These are phyloP conservation scores for Brachyptera putata DNA, from an alignment of 2,888 invertebrate genomes.

Conservation along the genomic window DNA sequence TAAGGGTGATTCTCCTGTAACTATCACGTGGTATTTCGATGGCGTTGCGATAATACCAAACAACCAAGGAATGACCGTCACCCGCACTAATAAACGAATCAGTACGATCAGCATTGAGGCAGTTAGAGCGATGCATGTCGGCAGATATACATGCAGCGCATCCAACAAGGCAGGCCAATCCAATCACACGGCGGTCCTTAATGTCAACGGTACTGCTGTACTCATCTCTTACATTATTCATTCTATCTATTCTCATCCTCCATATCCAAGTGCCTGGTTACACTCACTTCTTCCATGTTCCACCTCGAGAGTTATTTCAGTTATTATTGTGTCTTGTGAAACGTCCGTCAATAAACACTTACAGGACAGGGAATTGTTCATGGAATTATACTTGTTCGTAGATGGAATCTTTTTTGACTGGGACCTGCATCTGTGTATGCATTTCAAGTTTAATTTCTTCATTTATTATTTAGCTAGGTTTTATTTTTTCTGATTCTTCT, in stretches of 20 bases:
- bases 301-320: not conserved
- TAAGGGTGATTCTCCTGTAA: conserved; percentile 67
- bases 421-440: too few species aligned
- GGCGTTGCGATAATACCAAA: conserved; percentile 51
- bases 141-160: conserved; percentile 66
- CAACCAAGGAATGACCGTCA: conserved; percentile 58
- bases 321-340: too few species aligned
- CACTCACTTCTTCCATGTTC: too few species aligned
- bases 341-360: too few species aligned
- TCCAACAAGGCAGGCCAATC: conserved; percentile 62
- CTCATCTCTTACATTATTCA: too few species aligned
- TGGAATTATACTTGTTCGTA: not conserved
- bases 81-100: conserved; percentile 60
- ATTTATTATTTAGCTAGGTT: too few species aligned
- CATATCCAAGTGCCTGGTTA: too few species aligned
- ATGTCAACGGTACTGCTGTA: conserved; percentile 1
- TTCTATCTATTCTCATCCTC: too few species aligned
- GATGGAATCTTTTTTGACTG: too few species aligned
- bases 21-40: conserved; percentile 72
- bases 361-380: too few species aligned
- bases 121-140: conserved; percentile 61
- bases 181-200: conserved; percentile 45
- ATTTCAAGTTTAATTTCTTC: too few species aligned
- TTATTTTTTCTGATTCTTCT: too few species aligned
- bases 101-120: conserved; percentile 62